Base-by-base conservation (phyloP, 2,888 invertebrate species). In the Rhyacophila evoluta region DNA sequence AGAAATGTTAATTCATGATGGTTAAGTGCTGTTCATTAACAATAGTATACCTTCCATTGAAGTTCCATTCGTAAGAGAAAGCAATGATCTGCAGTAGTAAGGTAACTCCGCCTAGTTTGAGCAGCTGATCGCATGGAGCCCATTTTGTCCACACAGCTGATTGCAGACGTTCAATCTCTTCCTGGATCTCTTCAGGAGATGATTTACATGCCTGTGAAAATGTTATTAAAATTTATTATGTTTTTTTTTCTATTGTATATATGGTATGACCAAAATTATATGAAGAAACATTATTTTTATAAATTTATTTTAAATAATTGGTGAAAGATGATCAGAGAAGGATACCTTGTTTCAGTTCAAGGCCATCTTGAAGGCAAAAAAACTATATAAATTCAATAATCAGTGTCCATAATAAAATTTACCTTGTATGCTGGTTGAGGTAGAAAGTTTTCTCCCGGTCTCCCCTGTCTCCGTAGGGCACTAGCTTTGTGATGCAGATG, bases 1-100 rank as follows among this genome's bases (percentile, higher is more conserved):
- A n/a, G n/a, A n/a, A n/a, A n/a, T n/a, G n/a, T n/a, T n/a, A n/a
- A n/a, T n/a, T n/a, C n/a, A n/a, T n/a, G n/a, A n/a, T n/a, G n/a
- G n/a, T n/a, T n/a, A n/a, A n/a, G 27, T 68, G 68, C 25, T 15
- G 25, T n/a, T n/a, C 4, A 27, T 27, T n/a, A 1, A 6, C 19
- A 10, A 25, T 68, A 15, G 77, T 82, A 84, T 84, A 92, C 92
- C 94, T 92, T 83, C 97, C 97, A 83, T 94, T 94, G 85, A 94
- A 96, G 87, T 95, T 96, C 97, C 98, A 98, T 84, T 97, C 96
- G 85, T 95, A 95, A 0, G 97, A 94, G 84, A 95, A 94, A 0
- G 95, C 96, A 19, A 98, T 94, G 2, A 98, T 94, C 85, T 95
- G 94, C 81, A 98, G 88, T 28, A 98, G 89, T 74, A 97, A 89